Base-by-base conservation (phyloP, 2,113 vertebrate genomes). In the Sander vitreus region DNA sequence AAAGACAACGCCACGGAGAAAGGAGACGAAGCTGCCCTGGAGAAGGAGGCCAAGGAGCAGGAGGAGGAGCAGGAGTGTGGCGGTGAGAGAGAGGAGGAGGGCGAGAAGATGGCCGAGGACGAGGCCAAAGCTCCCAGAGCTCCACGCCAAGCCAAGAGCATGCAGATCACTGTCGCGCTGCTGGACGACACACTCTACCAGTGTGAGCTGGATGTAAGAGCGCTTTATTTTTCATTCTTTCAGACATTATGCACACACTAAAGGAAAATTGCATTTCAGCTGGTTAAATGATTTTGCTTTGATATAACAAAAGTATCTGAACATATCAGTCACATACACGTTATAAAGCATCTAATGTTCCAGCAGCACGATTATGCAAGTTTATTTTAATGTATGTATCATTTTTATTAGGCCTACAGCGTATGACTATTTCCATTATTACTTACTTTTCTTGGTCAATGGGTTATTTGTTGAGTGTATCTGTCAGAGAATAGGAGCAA, bases 91-190 rank as follows among this genome's bases (percentile, higher is more conserved):
- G 96, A 96, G 51, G 83, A 89, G 54, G 83, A 89, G 57, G 85
- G 91, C 0, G 94, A 95, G 69, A 85, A 85, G 76, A 94, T 91
- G 48, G 74, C 91, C 7, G 96, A 96, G 69, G 94, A 96, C 83
- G 96, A 97, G 57, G 80, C 87, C 60, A 96, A 96, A 85, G 78
- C 91, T 25, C 95, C 94, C 72, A 97, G 93, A 91, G 87, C 93
- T 33, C 81, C 92, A 36, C 97, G 94, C 59, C 95, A 94, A 80
- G 95, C 96, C 76, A 96, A 94, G 88, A 97, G 93, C 92, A 96
- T 99, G 97, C 95, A 96, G 88, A 97, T 97, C 93, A 97, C 95
- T 91, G 96, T 99, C 0, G 95, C 95, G n/a, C 92, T 99, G 92
- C 94, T 99, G 91, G 98, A 99, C 83, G 96, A 98, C 84, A 92